Percentiles rank a stretch among this genome's conserved stretches.
phyloP scores from a whole-genome alignment of 2,888 invertebrate species.

The Thysanoteuthis rhombus region DNA sequence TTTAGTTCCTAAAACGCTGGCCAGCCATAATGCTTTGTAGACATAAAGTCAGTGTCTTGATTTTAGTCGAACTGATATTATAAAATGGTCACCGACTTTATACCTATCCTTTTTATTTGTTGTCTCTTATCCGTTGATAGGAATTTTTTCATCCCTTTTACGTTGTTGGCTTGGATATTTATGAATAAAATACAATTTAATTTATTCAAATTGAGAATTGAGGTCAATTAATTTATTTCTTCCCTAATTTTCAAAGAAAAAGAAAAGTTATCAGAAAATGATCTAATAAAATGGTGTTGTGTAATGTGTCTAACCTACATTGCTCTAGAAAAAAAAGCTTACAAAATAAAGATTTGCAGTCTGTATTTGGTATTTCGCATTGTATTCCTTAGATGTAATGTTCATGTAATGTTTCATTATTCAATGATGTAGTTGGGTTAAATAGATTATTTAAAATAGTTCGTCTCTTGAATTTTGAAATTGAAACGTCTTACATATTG shows the following conservation, averaged over 20 bases:
- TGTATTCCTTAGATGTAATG: neutral
- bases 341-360: neutral
- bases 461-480: neutral
- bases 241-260: neutral
- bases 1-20: neutral
- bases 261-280: neutral
- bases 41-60: neutral
- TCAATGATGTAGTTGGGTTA: neutral
- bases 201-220: neutral
- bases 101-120: neutral
- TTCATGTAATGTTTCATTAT: too few relatives aligned
- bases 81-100: conserved; percentile 18
- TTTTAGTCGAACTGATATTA: neutral
- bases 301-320: conserved; percentile 12
- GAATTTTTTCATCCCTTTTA: neutral
- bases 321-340: neutral
- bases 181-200: neutral
- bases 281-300: neutral
- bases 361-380: neutral
- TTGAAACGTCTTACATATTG: neutral
- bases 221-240: neutral
- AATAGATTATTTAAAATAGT: neutral
- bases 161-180: neutral
- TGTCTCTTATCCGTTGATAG: neutral
- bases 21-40: neutral